A percentile compares a stretch with the other conserved stretches of the same genome.
phyloP scores from a whole-genome alignment of 1,140 invertebrate genomes.

The Agraylea sexmaculata region DNA sequence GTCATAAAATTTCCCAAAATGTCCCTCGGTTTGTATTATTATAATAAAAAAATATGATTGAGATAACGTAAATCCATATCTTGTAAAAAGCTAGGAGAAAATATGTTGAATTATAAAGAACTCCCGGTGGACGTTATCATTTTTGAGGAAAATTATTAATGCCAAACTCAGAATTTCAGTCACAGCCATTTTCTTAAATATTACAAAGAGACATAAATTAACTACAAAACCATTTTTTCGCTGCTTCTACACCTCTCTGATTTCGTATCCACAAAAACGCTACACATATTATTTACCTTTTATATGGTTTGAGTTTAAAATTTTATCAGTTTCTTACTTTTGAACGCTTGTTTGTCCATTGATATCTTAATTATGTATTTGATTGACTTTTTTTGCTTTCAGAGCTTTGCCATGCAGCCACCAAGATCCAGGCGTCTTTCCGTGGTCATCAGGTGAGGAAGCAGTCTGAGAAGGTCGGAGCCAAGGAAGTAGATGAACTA shows the following conservation, averaged over 20 bases:
- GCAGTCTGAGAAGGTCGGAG: constrained; percentile 40
- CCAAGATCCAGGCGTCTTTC: constrained; percentile 88
- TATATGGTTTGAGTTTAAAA: constrained; percentile 26
- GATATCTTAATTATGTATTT: constrained; percentile 11
- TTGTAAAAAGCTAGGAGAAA: too few species aligned
- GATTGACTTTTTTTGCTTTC: constrained; percentile 27
- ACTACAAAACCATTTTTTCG: neutral
- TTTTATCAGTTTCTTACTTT: constrained; percentile 24
- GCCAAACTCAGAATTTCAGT: too few species aligned
- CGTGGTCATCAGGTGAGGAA: constrained; percentile 81
- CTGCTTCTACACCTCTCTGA: neutral
- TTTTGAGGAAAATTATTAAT: too few species aligned
- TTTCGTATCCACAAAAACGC: constrained; percentile 6
- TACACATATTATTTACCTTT: constrained; percentile 24
- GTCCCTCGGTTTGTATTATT: too few species aligned
- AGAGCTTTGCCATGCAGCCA: constrained; percentile 80
- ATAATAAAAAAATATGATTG: too few species aligned
- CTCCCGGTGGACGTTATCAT: too few species aligned
- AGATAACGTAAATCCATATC: too few species aligned
- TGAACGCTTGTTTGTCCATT: constrained; percentile 21
- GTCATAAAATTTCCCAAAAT: too few species aligned
- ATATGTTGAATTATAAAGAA: too few species aligned
- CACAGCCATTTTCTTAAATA: too few species aligned
- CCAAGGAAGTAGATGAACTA: constrained; percentile 36
- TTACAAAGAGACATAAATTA: neutral